Conservation (phyloP, 1,140 invertebrate species). For the Oedothorax gibbosus region DNA sequence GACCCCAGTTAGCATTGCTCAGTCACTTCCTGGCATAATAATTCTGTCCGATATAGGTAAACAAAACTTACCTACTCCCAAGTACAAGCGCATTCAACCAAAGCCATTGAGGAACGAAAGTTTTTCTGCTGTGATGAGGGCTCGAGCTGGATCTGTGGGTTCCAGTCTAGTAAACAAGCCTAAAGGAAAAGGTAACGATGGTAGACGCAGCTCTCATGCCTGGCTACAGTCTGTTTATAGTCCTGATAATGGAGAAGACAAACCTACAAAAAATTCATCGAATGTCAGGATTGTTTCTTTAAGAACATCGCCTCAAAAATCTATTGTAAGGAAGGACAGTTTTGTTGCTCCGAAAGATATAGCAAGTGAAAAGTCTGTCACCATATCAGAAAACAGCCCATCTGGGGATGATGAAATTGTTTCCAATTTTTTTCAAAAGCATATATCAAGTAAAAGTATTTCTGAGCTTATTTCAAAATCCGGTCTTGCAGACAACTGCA, state of each 20-base stretch:
- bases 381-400: background rate
- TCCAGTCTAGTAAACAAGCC: constrained; percentile 22
- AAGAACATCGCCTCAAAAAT: constrained; percentile 14
- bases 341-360: constrained; percentile 38
- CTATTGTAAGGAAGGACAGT: constrained; percentile 17
- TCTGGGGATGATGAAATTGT: constrained; percentile 2
- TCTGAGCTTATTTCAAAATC: constrained; percentile 31
- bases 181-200: constrained; percentile 39
- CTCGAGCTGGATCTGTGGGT: constrained; percentile 71
- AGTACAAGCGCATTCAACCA: constrained; percentile 72
- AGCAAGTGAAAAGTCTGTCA: background rate
- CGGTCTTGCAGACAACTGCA: background rate
- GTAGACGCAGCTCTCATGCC: constrained; percentile 52
- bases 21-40: constrained; percentile 53
- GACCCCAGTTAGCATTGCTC: constrained; percentile 50
- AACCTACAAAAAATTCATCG: constrained; percentile 1
- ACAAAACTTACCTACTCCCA: constrained; percentile 57
- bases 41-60: constrained; percentile 39
- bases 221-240: constrained; percentile 33
- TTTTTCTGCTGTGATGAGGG: constrained; percentile 74
- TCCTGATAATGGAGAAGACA: constrained; percentile 28
- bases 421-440: background rate
- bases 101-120: constrained; percentile 64
- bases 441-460: constrained; percentile 17
- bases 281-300: constrained; percentile 39